Evolutionary conservation across 2,888 invertebrate species (phyloP), one percentile per base, ranked within the genome.

Genomic region (Lasioglossum villosulum): DNA sequence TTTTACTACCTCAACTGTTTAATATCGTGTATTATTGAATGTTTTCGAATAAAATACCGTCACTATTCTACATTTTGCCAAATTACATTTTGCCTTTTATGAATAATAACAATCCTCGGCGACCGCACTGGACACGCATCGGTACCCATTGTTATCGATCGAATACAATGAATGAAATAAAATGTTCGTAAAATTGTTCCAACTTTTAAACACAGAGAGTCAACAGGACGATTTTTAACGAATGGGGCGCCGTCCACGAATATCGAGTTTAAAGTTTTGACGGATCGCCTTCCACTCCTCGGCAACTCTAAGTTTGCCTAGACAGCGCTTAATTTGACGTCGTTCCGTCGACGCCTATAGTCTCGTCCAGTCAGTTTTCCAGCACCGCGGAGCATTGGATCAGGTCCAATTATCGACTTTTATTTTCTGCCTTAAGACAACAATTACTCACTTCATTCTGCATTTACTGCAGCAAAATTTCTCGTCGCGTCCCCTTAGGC

Each of bases 241-340:
- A 30, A 23, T 10, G 19, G 45, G 52, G 56, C 74, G 68, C 74
- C 14, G 48, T 37, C 42, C 59, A 14, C 39, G 84, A 84, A 78
- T 75, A 84, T 84, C 82, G 83, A 80, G 82, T 86, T 86, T 78
- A 84, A 89, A 89, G 82, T 89, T 89, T 83, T 48, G 82, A 84
- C 79, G 78, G 82, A 84, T 83, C 86, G 75, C 68, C 73, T 78
- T 72, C 23, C 34, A 27, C 70, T 70, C 59, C 27, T 27, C 78
- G 19, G 48, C 45, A 78, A 78, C 45, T 72, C 52, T 77, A 88
- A 89, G 88, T 84, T 88, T 76, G 75, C 79, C 79, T 82, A 81
- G 87, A 83, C 84, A 72, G 75, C 76, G 82, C 82, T 89, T 86
- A 80, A 86, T 87, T 84, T 86, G 52, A 78, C 80, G 83, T 78